Base-by-base conservation (phyloP, 1,140 invertebrate species). In the Harpegnathos saltator region DNA sequence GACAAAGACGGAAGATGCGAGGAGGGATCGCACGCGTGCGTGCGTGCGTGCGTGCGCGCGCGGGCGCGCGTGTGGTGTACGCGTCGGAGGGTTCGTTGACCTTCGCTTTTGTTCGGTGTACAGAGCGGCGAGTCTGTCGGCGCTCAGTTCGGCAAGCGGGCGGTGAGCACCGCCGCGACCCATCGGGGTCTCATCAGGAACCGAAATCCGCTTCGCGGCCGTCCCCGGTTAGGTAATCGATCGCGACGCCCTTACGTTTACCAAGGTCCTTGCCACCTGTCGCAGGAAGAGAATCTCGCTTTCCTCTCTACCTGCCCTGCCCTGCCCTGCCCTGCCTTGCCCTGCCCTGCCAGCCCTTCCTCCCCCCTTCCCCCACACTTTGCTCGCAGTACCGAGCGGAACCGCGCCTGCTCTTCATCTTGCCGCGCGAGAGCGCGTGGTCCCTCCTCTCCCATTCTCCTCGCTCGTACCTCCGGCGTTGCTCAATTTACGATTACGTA, bases 191-290 rank as follows among this genome's bases (percentile, higher is more conserved):
- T 83, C 50, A 19, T 77, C 82, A 61, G 62, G 54, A 74, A 90
- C 90, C 89, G 82, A 91, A 91, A 90, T 88, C 81, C 63, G 80
- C 80, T 61, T 19, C 75, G 38, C 58, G 69, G 50, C 48, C 91
- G 89, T 85, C 87, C 85, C 89, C 86, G 80, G 90, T 92, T 90
- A 90, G 90, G 86, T 90, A 92, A 92, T 93, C 92, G 92, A 93
- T 93, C 89, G 90, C 89, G 52, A 90, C 90, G 90, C 89, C 86
- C 84, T 88, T 88, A 85, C 68, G 65, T 85, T 85, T 75, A 80
- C 90, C 92, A 94, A 94, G 93, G 93, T 94, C 93, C 94, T 92
- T 94, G 91, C 92, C 93, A 94, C 93, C 93, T 94, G 92, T 90
- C 90, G 85, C 89, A 66, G 62, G 56, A 85, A 85, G 78, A 82